Percentiles rank a stretch among this genome's conserved stretches.
Conservation (phyloP, 2,888 invertebrate species). For the Tinea pellionella region DNA sequence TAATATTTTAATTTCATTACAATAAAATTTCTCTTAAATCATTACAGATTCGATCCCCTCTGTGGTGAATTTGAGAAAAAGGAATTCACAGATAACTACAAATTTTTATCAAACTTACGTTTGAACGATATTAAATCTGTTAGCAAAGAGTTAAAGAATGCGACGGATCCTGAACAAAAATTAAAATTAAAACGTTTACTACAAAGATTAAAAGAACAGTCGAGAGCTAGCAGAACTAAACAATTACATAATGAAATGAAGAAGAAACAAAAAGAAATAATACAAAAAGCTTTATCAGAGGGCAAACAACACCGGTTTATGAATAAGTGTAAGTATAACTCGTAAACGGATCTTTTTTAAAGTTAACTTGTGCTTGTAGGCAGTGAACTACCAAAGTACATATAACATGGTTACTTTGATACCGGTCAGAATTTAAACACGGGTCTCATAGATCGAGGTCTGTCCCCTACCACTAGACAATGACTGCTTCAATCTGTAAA, state of each 20-base stretch:
- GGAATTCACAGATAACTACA: slow-evolving; percentile 80
- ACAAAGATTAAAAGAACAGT: slow-evolving; percentile 83
- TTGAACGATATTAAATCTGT: slow-evolving; percentile 76
- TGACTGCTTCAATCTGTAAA: too few relatives aligned
- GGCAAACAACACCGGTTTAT: slow-evolving; percentile 79
- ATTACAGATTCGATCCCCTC: slow-evolving; percentile 81
- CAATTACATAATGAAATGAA: slow-evolving; percentile 62
- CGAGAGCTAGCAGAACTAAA: slow-evolving; percentile 71
- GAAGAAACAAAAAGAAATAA: slow-evolving; percentile 66
- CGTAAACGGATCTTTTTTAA: too few relatives aligned
- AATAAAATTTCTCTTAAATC: neutral
- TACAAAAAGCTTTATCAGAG: slow-evolving; percentile 65
- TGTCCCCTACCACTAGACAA: too few relatives aligned
- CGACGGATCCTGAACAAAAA: slow-evolving; percentile 72
- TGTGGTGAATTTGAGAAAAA: slow-evolving; percentile 84
- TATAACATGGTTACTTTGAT: too few relatives aligned
- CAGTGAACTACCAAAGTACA: too few relatives aligned
- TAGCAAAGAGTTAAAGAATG: slow-evolving; percentile 70
- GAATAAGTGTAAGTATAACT: slow-evolving; percentile 48
- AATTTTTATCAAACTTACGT: slow-evolving; percentile 79
- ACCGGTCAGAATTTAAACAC: too few relatives aligned
- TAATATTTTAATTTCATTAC: neutral
- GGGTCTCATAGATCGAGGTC: too few relatives aligned
- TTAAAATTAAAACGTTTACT: slow-evolving; percentile 76
- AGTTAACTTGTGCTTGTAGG: too few relatives aligned